phyloP scores from a whole-genome alignment of 2,888 invertebrate species.

The Leucozona laternaria region DNA sequence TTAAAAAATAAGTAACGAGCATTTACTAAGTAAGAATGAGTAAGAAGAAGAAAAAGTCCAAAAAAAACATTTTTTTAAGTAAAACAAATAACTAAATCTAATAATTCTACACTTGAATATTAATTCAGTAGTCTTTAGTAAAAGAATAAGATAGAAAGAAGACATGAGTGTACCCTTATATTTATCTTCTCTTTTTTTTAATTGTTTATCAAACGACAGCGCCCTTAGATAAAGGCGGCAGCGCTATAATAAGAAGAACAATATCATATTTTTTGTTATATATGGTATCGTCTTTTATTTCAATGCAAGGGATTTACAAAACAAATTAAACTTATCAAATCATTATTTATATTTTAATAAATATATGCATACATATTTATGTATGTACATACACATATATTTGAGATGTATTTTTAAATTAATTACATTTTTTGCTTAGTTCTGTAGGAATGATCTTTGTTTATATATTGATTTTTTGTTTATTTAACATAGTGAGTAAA shows the following conservation, averaged over 20 bases:
- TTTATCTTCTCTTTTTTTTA: background rate
- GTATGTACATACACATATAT: conserved; percentile 12
- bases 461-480: conserved; percentile 42
- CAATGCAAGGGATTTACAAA: conserved; percentile 76
- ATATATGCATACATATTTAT: conserved; percentile 50
- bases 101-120: conserved; percentile 40
- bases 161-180: background rate
- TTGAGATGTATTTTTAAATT: conserved; percentile 60
- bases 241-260: conserved; percentile 6
- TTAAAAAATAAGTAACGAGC: conserved; percentile 61
- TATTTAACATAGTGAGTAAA: conserved; percentile 37
- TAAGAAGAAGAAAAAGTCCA: conserved; percentile 3
- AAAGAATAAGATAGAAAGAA: background rate
- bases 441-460: conserved; percentile 48
- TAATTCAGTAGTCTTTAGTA: conserved; percentile 19
- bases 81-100: conserved; percentile 6
- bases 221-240: conserved; percentile 6
- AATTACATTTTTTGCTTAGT: conserved; percentile 60
- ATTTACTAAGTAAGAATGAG: conserved; percentile 58
- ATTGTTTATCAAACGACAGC: conserved; percentile 16
- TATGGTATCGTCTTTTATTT: conserved; percentile 65
- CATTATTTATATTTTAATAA: conserved; percentile 72
- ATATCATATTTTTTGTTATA: conserved; percentile 48
- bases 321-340: conserved; percentile 62
- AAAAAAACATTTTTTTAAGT: conserved; percentile 2